phyloP scores from a whole-genome alignment of 2,888 invertebrate genomes.

The Stenodema calcarata region DNA sequence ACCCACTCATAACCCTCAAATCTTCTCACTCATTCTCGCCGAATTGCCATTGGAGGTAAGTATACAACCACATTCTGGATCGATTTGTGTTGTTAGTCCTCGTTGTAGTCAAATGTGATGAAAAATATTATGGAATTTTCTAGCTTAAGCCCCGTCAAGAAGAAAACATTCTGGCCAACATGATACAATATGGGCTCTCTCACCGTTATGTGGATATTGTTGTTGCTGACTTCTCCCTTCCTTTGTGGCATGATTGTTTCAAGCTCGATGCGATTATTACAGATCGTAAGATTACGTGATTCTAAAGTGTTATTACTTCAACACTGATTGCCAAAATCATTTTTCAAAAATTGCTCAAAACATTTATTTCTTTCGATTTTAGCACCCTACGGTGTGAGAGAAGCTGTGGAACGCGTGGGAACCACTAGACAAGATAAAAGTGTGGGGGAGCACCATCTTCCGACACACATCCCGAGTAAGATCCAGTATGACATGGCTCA shows the following conservation, averaged over 20 bases:
- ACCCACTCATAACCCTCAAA: no score
- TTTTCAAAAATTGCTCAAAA: no score
- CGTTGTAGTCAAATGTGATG: no score
- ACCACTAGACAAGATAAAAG: conserved; percentile 64
- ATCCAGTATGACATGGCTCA: conserved; percentile 83
- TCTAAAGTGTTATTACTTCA: no score
- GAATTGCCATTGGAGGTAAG: no score
- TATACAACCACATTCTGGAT: no score
- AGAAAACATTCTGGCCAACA: conserved; percentile 87
- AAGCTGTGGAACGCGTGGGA: conserved; percentile 87
- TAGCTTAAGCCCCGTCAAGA: conserved; percentile 63
- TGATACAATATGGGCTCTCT: conserved; percentile 83
- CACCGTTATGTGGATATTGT: conserved; percentile 83
- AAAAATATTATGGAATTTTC: not conserved
- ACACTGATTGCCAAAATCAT: no score
- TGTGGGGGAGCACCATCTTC: conserved; percentile 71
- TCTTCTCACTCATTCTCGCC: no score
- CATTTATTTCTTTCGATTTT: conserved; percentile 32
- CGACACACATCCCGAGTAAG: conserved; percentile 82
- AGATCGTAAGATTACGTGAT: conserved; percentile 77
- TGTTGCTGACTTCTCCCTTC: conserved; percentile 88
- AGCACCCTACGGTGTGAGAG: conserved; percentile 98
- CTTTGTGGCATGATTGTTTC: conserved; percentile 75
- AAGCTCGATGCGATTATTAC: conserved; percentile 92
- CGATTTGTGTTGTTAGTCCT: no score